phyloP scores from a whole-genome alignment of 2,888 invertebrate genomes.

The Nineta flava region DNA sequence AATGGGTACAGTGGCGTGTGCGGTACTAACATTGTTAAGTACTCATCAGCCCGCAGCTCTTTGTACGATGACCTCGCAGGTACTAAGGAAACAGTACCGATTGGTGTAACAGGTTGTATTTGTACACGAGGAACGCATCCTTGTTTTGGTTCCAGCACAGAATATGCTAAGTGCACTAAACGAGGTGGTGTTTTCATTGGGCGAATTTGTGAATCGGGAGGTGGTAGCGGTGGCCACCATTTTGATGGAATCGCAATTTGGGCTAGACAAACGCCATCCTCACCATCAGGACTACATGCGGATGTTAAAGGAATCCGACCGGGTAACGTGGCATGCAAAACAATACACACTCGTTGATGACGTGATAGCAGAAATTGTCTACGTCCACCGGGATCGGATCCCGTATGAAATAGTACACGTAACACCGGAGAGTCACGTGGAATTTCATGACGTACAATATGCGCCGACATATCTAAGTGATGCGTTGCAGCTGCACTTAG shows the following conservation, averaged over 20 bases:
- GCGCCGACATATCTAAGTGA: constrained; percentile 81
- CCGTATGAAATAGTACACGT: constrained; percentile 74
- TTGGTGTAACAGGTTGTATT: constrained; percentile 38
- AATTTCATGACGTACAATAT: constrained; percentile 61
- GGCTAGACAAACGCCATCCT: constrained; percentile 84
- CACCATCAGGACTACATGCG: constrained; percentile 85
- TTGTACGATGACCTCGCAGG: constrained; percentile 68
- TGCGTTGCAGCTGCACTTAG: constrained; percentile 54
- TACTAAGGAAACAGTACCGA: constrained; percentile 49
- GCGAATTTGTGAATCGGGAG: constrained; percentile 41
- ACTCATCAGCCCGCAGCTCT: constrained; percentile 69
- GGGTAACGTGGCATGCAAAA: constrained; percentile 54
- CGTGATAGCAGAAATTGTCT: constrained; percentile 42
- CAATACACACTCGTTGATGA: constrained; percentile 65
- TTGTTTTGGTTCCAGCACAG: constrained; percentile 69
- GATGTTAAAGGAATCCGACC: constrained; percentile 52
- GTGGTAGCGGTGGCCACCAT: constrained; percentile 74
- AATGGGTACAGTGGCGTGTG: constrained; percentile 80
- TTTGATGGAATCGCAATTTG: constrained; percentile 74
- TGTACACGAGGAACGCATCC: constrained; percentile 63
- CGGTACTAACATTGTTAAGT: constrained; percentile 71
- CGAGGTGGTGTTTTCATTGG: constrained; percentile 48
- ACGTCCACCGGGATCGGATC: constrained; percentile 67
- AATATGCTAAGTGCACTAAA: constrained; percentile 68
- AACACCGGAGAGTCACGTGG: constrained; percentile 83